These are phyloP conservation scores for Microtus richardsoni DNA, from an alignment of 2,113 vertebrate species.

Conservation along the genomic window DNA sequence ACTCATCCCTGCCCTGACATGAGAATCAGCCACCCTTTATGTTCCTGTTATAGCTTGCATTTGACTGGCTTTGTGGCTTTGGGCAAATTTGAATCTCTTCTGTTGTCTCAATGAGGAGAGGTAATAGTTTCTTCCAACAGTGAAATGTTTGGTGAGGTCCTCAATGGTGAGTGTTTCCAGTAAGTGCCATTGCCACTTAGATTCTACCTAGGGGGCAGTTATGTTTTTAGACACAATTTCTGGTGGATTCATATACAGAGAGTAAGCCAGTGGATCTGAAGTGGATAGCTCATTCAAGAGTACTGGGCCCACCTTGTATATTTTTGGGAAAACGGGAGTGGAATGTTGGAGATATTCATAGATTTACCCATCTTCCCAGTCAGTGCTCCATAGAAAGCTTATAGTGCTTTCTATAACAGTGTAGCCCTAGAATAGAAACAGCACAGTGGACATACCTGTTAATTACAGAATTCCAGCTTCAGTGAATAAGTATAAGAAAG, in stretches of 20 bases:
- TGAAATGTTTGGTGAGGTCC: too few relatives aligned
- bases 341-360: not conserved
- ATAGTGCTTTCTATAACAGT: not conserved
- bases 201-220: not conserved
- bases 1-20: not conserved
- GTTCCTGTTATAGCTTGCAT: not conserved
- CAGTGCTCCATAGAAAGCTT: not conserved
- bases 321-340: not conserved
- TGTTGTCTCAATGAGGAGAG: not conserved
- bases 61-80: not conserved
- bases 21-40: not conserved
- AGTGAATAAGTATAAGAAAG: not conserved
- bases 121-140: not conserved
- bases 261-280: not conserved
- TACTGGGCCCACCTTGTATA: not conserved
- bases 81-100: not conserved
- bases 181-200: not conserved
- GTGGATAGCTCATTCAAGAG: not conserved
- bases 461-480: constrained; percentile 14
- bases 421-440: not conserved
- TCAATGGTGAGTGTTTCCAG: rapidly evolving
- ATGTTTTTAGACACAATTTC: not conserved
- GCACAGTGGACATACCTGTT: constrained; percentile 2
- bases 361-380: not conserved
- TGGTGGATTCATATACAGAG: not conserved